Evolutionary conservation across 2,888 invertebrate species (phyloP).

Genomic region (Seira musarum): DNA sequence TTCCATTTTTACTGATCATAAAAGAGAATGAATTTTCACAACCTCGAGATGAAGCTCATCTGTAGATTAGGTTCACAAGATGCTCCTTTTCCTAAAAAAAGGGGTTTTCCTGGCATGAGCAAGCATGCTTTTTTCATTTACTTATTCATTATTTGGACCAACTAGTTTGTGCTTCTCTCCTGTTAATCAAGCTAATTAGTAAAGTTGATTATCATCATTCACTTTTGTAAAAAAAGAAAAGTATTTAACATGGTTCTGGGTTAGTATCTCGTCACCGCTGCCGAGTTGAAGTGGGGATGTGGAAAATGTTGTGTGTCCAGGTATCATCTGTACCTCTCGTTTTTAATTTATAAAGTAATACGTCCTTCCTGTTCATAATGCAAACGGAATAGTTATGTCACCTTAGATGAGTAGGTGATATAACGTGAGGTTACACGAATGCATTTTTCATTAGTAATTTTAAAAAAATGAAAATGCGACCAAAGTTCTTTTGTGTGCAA

Average conservation of each 20-base stretch:
- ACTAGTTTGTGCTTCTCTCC: conserved; percentile 29
- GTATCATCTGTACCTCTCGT: conserved; percentile 51
- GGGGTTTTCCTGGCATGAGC: conserved; percentile 1
- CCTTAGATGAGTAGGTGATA: background rate
- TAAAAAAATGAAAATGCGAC: no score
- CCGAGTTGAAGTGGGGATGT: no score
- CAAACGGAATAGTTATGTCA: conserved; percentile 8
- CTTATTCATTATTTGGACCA: conserved; percentile 31
- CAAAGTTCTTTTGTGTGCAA: no score
- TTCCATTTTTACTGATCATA: conserved; percentile 40
- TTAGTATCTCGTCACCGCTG: background rate
- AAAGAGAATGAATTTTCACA: conserved; percentile 46
- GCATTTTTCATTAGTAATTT: background rate
- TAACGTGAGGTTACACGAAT: conserved; percentile 13
- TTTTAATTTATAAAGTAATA: conserved; percentile 44
- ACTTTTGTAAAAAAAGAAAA: background rate
- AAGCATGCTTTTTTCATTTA: conserved; percentile 31
- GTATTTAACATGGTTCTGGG: background rate
- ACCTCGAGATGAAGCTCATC: conserved; percentile 38
- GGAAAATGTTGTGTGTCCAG: conserved; percentile 34
- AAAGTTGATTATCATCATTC: conserved; percentile 33
- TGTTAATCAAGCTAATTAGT: conserved; percentile 60
- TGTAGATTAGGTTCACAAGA: conserved; percentile 22
- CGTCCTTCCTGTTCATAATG: conserved; percentile 29
- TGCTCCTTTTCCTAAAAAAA: conserved; percentile 21